These are phyloP conservation scores for Parazoanthus atlanticus DNA, from an alignment of 92 coral and sea anemone species.

Conservation along the genomic window DNA sequence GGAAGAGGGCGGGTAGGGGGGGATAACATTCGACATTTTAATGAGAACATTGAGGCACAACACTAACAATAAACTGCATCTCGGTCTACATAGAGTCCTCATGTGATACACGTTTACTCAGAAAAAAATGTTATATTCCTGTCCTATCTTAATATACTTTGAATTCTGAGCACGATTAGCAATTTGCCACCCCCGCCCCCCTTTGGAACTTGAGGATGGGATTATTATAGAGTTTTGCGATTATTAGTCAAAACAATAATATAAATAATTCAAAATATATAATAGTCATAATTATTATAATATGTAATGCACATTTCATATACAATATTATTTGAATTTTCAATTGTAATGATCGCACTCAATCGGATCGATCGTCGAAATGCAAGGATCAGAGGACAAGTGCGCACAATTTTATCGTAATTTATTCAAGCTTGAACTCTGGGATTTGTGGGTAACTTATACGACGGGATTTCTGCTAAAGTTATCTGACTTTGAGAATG, in stretches of 20 bases:
- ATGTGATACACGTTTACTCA: neutral
- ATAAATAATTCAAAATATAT: too few species aligned
- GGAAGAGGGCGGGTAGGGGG: neutral
- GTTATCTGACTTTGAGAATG: neutral
- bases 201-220: neutral
- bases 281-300: neutral
- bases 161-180: neutral
- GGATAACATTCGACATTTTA: too few species aligned
- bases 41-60: neutral
- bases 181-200: too few species aligned
- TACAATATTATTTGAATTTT: too few species aligned
- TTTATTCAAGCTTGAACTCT: neutral
- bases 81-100: neutral
- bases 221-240: too few species aligned
- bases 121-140: too few species aligned
- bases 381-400: neutral
- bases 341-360: neutral
- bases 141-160: neutral
- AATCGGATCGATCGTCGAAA: too few species aligned
- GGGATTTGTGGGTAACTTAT: neutral
- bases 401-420: neutral
- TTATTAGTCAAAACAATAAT: too few species aligned
- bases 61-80: neutral
- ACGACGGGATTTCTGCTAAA: neutral
- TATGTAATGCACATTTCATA: too few species aligned